Evolutionary conservation across 92 coral and sea anemone species (phyloP).

Genomic region (Porites divaricata): DNA sequence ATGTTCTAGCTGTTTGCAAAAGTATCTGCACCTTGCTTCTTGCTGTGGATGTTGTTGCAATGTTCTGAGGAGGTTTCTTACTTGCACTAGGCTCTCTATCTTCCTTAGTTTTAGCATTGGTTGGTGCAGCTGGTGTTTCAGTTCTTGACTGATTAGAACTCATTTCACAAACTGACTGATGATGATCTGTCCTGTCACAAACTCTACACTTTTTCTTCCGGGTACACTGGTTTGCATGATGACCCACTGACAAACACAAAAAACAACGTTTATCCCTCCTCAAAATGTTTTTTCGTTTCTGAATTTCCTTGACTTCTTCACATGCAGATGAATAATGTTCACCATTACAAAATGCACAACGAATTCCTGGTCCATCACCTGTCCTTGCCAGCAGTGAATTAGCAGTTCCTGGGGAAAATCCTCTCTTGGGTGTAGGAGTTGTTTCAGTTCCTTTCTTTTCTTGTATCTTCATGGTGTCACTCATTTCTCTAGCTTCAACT

Average conservation of each 20-base stretch:
- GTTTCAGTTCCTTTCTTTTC: no score
- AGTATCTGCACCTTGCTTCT: no score
- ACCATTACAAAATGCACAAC: neutral
- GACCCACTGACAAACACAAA: constrained; percentile 31
- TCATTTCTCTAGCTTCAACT: no score
- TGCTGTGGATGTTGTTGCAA: no score
- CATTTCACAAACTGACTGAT: constrained; percentile 36
- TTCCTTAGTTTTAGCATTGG: neutral
- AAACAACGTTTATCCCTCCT: constrained; percentile 15
- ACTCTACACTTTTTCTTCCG: constrained; percentile 6
- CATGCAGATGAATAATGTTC: neutral
- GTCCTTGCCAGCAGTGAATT: no score
- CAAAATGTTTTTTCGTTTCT: constrained; percentile 31
- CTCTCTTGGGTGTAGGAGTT: no score
- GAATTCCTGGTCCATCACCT: neutral
- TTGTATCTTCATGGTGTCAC: no score
- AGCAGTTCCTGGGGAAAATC: no score
- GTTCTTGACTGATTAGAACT: neutral
- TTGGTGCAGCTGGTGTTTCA: neutral
- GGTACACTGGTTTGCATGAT: constrained; percentile 7
- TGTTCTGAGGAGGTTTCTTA: neutral
- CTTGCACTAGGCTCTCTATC: neutral
- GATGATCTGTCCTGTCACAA: constrained; percentile 32
- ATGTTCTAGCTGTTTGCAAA: neutral
- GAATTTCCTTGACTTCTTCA: neutral